Base-by-base conservation (phyloP, 2,888 invertebrate genomes). In the Harpagoxenus sublaevis region DNA sequence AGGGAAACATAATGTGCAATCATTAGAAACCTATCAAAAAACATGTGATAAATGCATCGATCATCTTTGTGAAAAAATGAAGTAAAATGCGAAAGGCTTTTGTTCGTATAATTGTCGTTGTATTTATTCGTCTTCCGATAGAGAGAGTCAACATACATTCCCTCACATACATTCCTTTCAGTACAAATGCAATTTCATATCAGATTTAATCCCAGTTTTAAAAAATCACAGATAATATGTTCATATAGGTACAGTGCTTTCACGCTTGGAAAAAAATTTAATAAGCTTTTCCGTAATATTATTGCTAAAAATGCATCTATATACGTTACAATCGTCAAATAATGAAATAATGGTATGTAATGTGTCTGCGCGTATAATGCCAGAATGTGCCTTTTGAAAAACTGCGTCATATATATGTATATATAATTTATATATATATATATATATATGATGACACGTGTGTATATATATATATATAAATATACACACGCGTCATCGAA, bases 191-290 rank as follows among this genome's bases (percentile, higher is more conserved):
- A 86, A 68, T 55, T 45, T 68, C 9, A 15, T 51, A 65, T 70
- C 31, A 73, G 35, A 86, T 86, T 82, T 88, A 84, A 81, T 81
- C 51, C 84, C 77, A 79, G 79, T 89, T 87, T 28, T 73, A 63
- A 91, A 90, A 90, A 92, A 92, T 92, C 91, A 92, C 91, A 92
- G 90, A 90, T 89, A 91, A 88, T 86, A 85, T 89, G 88, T 89
- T 88, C 75, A 71, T 92, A 92, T 90, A 93, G 93, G 92, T 91
- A 91, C 88, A 81, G 83, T 90, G 23, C 23, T 86, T 89, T 91
- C 89, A 86, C 77, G 83, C 87, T 87, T 85, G 85, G 87, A 92
- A 89, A 89, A 55, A 55, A 23, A 42, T 90, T 90, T 88, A 88
- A 88, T 87, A 79, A 85, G 74, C 62, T 83, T 86, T 83, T 75